These are phyloP conservation scores for Aspidiotus rigidus DNA, from an alignment of 2,888 invertebrate species.

Conservation along the genomic window DNA sequence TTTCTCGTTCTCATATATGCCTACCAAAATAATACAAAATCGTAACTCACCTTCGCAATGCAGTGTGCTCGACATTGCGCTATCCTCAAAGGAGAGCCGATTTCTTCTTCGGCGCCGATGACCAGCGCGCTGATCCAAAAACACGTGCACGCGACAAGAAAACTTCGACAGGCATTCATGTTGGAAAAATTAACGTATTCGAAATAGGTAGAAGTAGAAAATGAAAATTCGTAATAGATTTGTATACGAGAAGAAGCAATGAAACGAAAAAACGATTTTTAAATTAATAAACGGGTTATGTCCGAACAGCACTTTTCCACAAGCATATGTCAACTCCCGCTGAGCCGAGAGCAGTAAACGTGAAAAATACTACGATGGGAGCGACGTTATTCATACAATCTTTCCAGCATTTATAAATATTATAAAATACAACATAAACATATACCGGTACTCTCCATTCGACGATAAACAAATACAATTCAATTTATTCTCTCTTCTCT, in stretches of 20 bases:
- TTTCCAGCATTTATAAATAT: conserved; percentile 4
- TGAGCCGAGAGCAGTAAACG: conserved; percentile 26
- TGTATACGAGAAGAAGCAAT: conserved; percentile 10
- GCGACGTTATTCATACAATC: conserved; percentile 4
- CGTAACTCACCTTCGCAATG: conserved; percentile 55
- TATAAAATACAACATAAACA: neutral
- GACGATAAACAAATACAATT: conserved; percentile 4
- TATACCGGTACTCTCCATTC: neutral
- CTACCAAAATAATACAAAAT: too few species aligned
- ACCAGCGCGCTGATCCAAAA: conserved; percentile 11
- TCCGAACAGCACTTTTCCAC: conserved; percentile 28
- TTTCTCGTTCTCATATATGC: too few species aligned
- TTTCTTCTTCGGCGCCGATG: conserved; percentile 24
- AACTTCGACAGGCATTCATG: conserved; percentile 19
- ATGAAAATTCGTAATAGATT: conserved; percentile 17
- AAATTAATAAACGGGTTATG: conserved; percentile 32
- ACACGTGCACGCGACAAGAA: conserved; percentile 23
- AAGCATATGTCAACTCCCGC: conserved; percentile 32
- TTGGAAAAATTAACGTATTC: conserved; percentile 27
- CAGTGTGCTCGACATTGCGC: conserved; percentile 64
- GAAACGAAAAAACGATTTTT: conserved; percentile 19
- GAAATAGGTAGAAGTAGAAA: conserved; percentile 3
- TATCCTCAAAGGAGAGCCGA: conserved; percentile 55
- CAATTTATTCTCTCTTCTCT: neutral
- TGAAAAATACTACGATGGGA: conserved; percentile 23